Evolutionary conservation across 64 coral and sea anemone species (phyloP), one percentile per base, ranked within the genome.

Genomic region (Dendrophyllia cribrosa): DNA sequence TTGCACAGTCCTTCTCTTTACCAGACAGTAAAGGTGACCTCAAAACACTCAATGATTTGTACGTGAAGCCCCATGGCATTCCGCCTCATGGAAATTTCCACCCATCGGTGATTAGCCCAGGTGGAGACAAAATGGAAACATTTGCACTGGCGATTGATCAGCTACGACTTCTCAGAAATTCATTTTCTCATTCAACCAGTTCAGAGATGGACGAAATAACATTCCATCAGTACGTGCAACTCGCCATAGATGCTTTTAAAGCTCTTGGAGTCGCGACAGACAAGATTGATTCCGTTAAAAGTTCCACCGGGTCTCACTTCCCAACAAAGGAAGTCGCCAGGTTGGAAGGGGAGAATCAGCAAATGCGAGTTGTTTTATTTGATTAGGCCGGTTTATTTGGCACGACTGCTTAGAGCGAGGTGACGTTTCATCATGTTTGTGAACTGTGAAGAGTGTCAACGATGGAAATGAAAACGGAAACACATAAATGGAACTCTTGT

Each of bases 131-230:
- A 9, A 16, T 9, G 5, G 75, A 78, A 78, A 56, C 75, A 3
- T 58, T 13, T 56, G 48, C 49, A 6, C 75, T 56, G 19, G 75
- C 75, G 6, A 78, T 78, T 56, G 49, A 78, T 58, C 75, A 78
- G 51, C 75, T 78, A 7, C 75, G 75, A 21, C 50, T 10, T 22
- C 51, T 78, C 7, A 0, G 75, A 78, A 56, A 23, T 58, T 56
- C 16, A 4, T 51, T 47, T 0, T 43, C 5, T 44, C 70, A 72
- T 44, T 72, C 26, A 15, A 43, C 3, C 5, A 72, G 23, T 2
- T 15, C 70, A 4, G 26, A 43, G 7, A 43, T 72, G 7, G 26
- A 72, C 43, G 43, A 72, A 72, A 14, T 2, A 72, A 72, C 70
- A 72, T 72, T 72, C 43, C 2, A 72, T 23, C 70, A 43, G 3